Base-by-base conservation (phyloP, 2,888 invertebrate genomes). In the Sesamia inferens region DNA sequence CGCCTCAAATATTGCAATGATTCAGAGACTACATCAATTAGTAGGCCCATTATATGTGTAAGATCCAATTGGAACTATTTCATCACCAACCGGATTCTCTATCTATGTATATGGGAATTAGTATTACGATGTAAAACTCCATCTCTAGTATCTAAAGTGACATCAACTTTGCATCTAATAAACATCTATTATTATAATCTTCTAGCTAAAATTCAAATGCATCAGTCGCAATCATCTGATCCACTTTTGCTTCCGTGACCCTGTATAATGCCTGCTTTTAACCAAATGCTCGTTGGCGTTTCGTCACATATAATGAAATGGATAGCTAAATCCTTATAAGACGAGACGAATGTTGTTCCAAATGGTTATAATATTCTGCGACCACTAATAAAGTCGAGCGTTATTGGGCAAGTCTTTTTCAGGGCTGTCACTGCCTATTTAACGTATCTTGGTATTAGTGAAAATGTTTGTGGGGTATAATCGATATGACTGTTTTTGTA, bases 241-340 rank as follows among this genome's bases (percentile, higher is more conserved):
- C 83, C 39, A 80, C 44, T 74, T 79, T 74, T n/a, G 55, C 39
- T 64, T 74, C 79, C 83, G 58, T 82, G 74, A 61, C 16, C 13
- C 16, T 22, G n/a, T 54, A 4, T 16, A 64, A 11, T 74, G 63
- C 58, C 22, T 14, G 19, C 54, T 61, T 71, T 24, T 0, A 72
- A 55, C 11, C 16, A 11, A 63, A 14, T 10, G 3, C 22, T 66
- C 19, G 8, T 51, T 44, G 3, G 16, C 58, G 16, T 55, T 31
- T 24, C 19, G 61, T 47, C 48, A 64, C 8, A 11, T 14, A 42
- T 47, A 57, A 44, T 24, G 67, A 61, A 82, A 71, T 79, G 68
- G 59, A 54, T 47, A 48, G 0, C 57, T 54, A 77, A 65, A 71
- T 77, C 59, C 70, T 58, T 76, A 16, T 63, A 48, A 58, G 48